Percentiles rank a stretch among this genome's conserved stretches.
Evolutionary conservation across 2,888 invertebrate species (phyloP).

Genomic region (Chymomyza procnemis): DNA sequence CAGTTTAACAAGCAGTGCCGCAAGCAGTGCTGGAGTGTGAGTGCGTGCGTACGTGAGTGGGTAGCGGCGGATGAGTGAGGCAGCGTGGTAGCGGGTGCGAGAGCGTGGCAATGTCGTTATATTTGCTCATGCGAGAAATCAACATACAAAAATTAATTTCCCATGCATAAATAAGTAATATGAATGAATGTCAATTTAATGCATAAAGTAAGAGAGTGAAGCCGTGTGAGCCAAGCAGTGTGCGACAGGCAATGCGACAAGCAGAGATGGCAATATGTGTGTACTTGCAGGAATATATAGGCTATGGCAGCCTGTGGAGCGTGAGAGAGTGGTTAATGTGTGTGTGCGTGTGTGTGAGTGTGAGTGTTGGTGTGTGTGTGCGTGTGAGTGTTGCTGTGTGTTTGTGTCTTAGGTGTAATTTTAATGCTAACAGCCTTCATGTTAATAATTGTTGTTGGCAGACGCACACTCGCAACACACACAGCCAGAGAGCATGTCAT

Average conservation of each 20-base stretch:
- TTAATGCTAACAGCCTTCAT: slow-evolving; percentile 52
- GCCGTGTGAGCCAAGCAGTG: background rate
- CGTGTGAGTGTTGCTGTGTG: slow-evolving; percentile 10
- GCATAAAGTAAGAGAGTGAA: slow-evolving; percentile 37
- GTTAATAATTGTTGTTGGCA: slow-evolving; percentile 51
- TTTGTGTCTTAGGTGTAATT: slow-evolving; percentile 52
- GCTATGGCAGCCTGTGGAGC: too few species aligned
- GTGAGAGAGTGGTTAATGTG: background rate
- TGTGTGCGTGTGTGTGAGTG: slow-evolving; percentile 20
- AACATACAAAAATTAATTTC: slow-evolving; percentile 71
- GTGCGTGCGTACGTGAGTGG: background rate
- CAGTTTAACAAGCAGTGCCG: background rate
- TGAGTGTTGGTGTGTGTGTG: slow-evolving; percentile 13
- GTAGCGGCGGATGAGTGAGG: too few species aligned
- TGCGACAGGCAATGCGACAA: too few species aligned
- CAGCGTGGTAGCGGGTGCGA: slow-evolving; percentile 9
- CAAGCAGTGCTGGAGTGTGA: background rate
- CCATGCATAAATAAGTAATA: slow-evolving; percentile 71
- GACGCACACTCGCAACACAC: slow-evolving; percentile 9
- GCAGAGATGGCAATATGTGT: slow-evolving; percentile 7
- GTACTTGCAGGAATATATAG: slow-evolving; percentile 13
- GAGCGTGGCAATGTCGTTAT: slow-evolving; percentile 17
- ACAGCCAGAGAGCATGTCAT: background rate
- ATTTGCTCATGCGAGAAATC: slow-evolving; percentile 66
- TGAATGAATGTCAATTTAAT: slow-evolving; percentile 70